A percentile compares a stretch with the other conserved stretches of the same genome.
Evolutionary conservation across 2,888 invertebrate genomes (phyloP).

Genomic region (Chorisops tibialis): DNA sequence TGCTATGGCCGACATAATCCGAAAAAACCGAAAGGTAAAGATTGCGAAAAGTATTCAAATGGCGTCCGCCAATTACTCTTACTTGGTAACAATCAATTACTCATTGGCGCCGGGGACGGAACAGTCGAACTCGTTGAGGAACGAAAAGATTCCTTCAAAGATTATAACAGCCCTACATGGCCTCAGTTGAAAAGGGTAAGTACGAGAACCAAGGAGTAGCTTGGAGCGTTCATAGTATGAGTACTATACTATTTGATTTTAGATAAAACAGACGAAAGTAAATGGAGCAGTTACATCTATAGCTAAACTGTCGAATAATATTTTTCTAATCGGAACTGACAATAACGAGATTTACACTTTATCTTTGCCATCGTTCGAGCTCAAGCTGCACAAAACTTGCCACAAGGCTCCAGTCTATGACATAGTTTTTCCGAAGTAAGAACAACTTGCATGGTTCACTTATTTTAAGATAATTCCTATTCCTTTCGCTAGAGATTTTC

Average conservation of each 20-base stretch:
- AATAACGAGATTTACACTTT: constrained; percentile 79
- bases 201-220: not conserved
- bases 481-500: constrained; percentile 61
- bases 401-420: constrained; percentile 78
- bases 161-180: constrained; percentile 55
- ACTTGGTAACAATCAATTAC: constrained; percentile 59
- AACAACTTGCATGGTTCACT: no score
- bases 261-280: constrained; percentile 60
- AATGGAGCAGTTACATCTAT: constrained; percentile 73
- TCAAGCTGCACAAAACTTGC: constrained; percentile 73
- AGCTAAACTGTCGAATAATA: constrained; percentile 57
- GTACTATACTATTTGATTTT: constrained; percentile 40
- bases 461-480: no score
- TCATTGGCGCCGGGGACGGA: constrained; percentile 86
- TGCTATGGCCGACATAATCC: constrained; percentile 53
- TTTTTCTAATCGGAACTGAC: constrained; percentile 72
- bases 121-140: constrained; percentile 69
- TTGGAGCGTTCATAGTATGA: not conserved
- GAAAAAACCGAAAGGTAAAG: constrained; percentile 47
- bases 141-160: constrained; percentile 52
- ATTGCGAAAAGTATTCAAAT: constrained; percentile 49
- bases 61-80: constrained; percentile 63
- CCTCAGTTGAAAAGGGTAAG: constrained; percentile 58
- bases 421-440: constrained; percentile 78
- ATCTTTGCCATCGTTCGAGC: constrained; percentile 63